Base-by-base conservation (phyloP, 92 coral and sea anemone species). In the Epizoanthus ramosus region DNA sequence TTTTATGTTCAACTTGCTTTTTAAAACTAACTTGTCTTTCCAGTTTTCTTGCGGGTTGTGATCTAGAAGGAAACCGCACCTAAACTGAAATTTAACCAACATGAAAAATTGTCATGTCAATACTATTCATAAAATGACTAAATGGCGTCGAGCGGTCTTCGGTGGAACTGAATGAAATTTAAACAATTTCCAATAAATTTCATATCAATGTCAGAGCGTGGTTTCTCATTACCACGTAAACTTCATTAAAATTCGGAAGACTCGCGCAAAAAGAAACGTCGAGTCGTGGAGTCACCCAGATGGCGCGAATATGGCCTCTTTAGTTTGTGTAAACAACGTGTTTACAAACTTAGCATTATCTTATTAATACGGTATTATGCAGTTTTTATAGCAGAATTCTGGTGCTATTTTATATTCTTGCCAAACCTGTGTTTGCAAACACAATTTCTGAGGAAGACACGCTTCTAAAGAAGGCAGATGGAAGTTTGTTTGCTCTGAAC, bases 131-230 rank as follows among this genome's bases (percentile, higher is more conserved):
- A 86, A 74, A 91, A 93, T 89, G 83, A 85, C 88, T 84, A 7
- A 50, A 7, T 87, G 98, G 98, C 98, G 98, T 91, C 98, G 77
- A 59, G 21, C 63, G 94, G 94, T 91, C 98, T 93, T 77, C 85
- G 91, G 83, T 85, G 73, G 88, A 86, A 39, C 74, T 74, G 72
- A 79, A 57, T 75, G 88, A 86, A 91, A 93, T 93, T 91, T 85
- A 87, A 93, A 93, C 95, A 91, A 93, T 93, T 93, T 87, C 88
- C 89, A 91, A 91, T 93, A 80, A 91, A 86, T 65, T 73, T 76
- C 92, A 88, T 89, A 93, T 93, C 98, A 91, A 93, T 93, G 98
- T 93, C 98, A 93, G 86, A 85, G 76, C 80, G 57, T 86, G 94
- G 86, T 85, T 89, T 74, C 92, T 87, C 87, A 88, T 94, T 69